Evolutionary conservation across 2,888 invertebrate genomes (phyloP), one percentile per base, ranked within the genome.

Genomic region (Ormyrus labotus): DNA sequence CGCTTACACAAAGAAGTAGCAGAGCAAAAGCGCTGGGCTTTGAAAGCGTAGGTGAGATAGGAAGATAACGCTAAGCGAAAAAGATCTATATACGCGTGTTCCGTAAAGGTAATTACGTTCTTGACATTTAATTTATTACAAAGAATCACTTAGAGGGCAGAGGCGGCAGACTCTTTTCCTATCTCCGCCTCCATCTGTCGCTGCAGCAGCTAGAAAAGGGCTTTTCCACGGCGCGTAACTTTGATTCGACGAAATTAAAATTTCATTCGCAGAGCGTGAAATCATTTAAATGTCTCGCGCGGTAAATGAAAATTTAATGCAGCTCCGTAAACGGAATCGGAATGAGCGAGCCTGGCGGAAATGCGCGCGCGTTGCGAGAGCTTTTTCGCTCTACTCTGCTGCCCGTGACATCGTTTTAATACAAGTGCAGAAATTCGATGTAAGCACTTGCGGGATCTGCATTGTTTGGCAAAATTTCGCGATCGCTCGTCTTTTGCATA

Each of bases 261-360:
- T 80, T 82, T 80, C 47, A 80, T 60, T 65, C 48, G 53, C 50
- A 61, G 65, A 0, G 13, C 83, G 83, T 84, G 83, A 86, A 85
- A 86, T 86, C 84, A 83, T 86, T 84, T 81, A 76, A 83, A 83
- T 82, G 81, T 77, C 83, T 80, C 81, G 71, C 80, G 83, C 83
- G 81, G 80, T 80, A 82, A 81, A 83, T 84, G 80, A 84, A 84
- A 84, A 70, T 83, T 84, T 84, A 84, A 85, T 84, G 80, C 72
- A 76, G 73, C 58, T 11, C 19, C 10, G 61, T 45, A 50, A 19
- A 53, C 45, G 64, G 6, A 11, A 10, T 58, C 7, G 7, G 9
- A 51, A 47, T 34, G 11, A 60, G 5, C 9, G 11, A 50, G 11
- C 6, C 2, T 11, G 68, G 5, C 3, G 6, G 11, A 3, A 55